These are phyloP conservation scores for Oreonectes daqikongensis DNA, from an alignment of 2,797 vertebrate genomes.

Conservation along the genomic window DNA sequence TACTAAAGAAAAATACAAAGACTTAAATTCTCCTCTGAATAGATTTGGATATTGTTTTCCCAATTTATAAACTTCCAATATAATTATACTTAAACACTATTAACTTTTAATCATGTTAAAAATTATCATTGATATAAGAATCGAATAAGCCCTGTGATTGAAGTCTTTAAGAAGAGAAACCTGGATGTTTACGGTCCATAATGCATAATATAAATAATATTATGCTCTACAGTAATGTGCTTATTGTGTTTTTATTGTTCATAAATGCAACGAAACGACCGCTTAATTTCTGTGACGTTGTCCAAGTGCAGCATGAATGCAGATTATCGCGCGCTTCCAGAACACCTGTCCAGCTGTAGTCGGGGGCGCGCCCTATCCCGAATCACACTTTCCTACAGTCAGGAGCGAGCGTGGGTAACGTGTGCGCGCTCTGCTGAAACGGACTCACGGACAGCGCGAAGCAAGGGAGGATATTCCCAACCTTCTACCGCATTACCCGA, in stretches of 20 bases:
- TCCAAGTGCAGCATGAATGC: neutral
- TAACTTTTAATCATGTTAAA: too few species aligned
- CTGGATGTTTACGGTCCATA: too few species aligned
- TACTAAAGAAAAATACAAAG: too few species aligned
- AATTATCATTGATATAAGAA: too few species aligned
- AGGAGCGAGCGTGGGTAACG: conserved; percentile 51
- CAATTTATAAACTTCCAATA: too few species aligned
- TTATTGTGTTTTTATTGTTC: neutral
- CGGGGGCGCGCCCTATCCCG: conserved; percentile 38
- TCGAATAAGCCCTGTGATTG: too few species aligned
- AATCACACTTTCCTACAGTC: conserved; percentile 22
- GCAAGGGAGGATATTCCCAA: conserved; percentile 44
- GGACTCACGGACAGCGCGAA: conserved; percentile 27
- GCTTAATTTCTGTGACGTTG: neutral
- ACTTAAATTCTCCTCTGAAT: too few species aligned
- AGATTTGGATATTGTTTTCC: too few species aligned
- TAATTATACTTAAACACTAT: too few species aligned
- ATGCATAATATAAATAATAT: neutral
- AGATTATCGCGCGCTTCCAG: conserved; percentile 18
- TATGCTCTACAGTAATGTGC: neutral
- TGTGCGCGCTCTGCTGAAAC: conserved; percentile 48
- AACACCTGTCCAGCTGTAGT: conserved; percentile 54
- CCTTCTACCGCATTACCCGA: conserved; percentile 56
- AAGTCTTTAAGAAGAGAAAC: too few species aligned
- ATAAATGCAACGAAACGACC: neutral